A percentile compares a stretch with the other conserved stretches of the same genome.
phyloP scores from a whole-genome alignment of 2,113 vertebrate species.

The Crotophaga sulcirostris region DNA sequence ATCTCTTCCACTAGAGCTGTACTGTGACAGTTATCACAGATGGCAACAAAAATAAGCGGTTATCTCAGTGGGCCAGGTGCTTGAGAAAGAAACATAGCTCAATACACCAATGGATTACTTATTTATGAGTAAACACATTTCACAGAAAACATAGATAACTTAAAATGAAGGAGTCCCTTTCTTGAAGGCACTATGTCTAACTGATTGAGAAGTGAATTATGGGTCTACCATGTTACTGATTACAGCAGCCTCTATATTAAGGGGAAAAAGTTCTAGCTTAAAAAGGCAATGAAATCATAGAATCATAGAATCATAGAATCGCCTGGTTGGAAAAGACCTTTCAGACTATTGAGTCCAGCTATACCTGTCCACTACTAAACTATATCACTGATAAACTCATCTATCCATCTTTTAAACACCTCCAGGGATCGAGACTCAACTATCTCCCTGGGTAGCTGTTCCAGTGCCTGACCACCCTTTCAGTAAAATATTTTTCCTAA shows the following conservation, averaged over 20 bases:
- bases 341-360: too few species aligned
- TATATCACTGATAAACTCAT: too few species aligned
- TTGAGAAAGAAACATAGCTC: neutral
- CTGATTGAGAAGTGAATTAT: neutral
- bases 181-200: neutral
- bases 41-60: constrained; percentile 22
- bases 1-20: constrained; percentile 3
- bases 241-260: neutral
- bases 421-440: too few species aligned
- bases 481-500: too few species aligned
- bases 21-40: constrained; percentile 6
- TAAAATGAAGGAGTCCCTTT: neutral
- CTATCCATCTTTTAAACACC: too few species aligned
- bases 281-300: neutral
- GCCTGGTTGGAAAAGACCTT: too few species aligned
- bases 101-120: neutral
- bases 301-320: too few species aligned
- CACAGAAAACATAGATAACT: neutral
- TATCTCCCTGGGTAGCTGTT: too few species aligned
- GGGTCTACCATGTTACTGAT: neutral
- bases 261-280: neutral
- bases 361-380: too few species aligned
- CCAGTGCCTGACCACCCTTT: too few species aligned
- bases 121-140: constrained; percentile 53
- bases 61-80: constrained; percentile 15